Percentiles rank a stretch among this genome's conserved stretches.
These are phyloP conservation scores for Pocillopora verrucosa DNA, from an alignment of 64 coral and sea anemone species.

Conservation along the genomic window DNA sequence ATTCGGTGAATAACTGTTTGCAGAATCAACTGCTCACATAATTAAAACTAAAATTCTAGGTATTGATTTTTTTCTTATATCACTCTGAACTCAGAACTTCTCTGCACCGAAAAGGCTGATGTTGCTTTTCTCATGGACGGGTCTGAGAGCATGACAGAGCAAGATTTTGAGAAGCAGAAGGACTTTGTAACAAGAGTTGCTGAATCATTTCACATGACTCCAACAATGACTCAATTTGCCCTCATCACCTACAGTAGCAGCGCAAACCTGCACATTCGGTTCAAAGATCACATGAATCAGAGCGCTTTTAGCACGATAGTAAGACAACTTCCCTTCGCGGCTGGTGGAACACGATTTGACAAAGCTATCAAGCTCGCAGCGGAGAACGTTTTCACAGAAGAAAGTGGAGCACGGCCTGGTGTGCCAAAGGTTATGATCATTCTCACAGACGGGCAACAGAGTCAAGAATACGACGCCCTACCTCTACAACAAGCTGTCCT, in stretches of 20 bases:
- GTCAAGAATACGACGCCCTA: slow-evolving; percentile 59
- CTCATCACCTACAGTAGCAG: slow-evolving; percentile 72
- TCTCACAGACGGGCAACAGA: slow-evolving; percentile 85
- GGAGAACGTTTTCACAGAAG: slow-evolving; percentile 52
- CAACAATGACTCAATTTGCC: slow-evolving; percentile 49
- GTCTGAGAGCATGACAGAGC: slow-evolving; percentile 77
- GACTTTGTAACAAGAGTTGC: slow-evolving; percentile 71
- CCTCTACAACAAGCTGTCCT: slow-evolving; percentile 59
- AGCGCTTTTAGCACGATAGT: slow-evolving; percentile 57
- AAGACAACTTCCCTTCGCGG: slow-evolving; percentile 19
- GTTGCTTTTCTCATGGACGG: slow-evolving; percentile 83
- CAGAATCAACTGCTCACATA: too few relatives aligned
- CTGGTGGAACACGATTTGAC: slow-evolving; percentile 83
- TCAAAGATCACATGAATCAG: slow-evolving; percentile 46
- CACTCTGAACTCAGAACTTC: slow-evolving; percentile 18
- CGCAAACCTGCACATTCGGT: slow-evolving; percentile 57
- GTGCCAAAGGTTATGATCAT: slow-evolving; percentile 64
- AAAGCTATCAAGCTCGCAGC: slow-evolving; percentile 67
- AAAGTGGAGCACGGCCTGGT: slow-evolving; percentile 34
- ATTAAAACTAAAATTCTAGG: neutral
- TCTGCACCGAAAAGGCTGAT: slow-evolving; percentile 64
- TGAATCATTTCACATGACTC: slow-evolving; percentile 48
- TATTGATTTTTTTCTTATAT: neutral
- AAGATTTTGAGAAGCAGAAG: slow-evolving; percentile 43
- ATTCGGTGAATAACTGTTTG: too few relatives aligned